Conservation (phyloP, 35 echinoderm and acorn worm species). For the Eucidaris tribuloides region DNA sequence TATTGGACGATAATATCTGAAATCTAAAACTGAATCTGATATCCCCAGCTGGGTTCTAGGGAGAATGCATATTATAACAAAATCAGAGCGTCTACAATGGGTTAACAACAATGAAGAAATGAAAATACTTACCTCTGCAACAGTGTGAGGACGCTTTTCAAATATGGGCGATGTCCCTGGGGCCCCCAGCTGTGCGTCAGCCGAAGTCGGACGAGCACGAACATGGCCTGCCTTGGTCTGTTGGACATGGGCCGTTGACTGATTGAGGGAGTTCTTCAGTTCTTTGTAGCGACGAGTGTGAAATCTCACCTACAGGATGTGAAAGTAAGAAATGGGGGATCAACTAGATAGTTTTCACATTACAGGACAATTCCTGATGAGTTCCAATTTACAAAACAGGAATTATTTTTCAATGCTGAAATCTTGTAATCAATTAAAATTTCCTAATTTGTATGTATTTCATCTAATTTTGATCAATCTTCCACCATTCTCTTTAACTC, state of each 20-base stretch:
- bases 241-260: constrained; percentile 67
- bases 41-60: no score
- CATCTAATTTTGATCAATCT: no score
- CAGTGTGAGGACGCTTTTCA: constrained; percentile 69
- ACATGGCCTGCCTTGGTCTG: constrained; percentile 78
- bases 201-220: constrained; percentile 63
- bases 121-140: constrained; percentile 86
- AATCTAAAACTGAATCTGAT: no score
- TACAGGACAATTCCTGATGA: background rate
- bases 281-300: constrained; percentile 76
- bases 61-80: no score
- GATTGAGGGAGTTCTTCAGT: constrained; percentile 65
- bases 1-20: no score
- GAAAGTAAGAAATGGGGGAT: background rate
- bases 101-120: no score
- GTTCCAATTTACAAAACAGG: no score
- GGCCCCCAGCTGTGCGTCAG: constrained; percentile 50
- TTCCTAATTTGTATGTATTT: no score
- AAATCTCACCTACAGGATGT: constrained; percentile 56
- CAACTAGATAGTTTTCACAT: background rate
- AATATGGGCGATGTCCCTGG: constrained; percentile 35
- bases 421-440: no score
- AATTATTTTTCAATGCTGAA: no score
- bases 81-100: no score
- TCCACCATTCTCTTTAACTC: no score